phyloP scores from a whole-genome alignment of 2,888 invertebrate species.

The Nomada flava region DNA sequence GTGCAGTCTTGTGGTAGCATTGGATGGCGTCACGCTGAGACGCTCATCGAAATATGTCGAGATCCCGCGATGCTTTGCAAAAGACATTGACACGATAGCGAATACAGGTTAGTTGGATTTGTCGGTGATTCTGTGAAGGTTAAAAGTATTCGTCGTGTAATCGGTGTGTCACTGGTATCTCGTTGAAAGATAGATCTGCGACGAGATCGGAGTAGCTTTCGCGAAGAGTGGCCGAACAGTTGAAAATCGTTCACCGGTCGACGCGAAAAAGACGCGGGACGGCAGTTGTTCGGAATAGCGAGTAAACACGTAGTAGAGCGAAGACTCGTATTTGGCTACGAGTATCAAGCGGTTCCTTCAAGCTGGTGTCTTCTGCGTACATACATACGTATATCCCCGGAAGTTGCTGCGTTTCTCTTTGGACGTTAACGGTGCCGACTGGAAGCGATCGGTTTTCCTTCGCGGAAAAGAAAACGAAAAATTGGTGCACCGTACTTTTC shows the following conservation, averaged over 20 bases:
- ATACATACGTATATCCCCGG: neutral
- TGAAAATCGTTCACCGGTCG: conserved; percentile 9
- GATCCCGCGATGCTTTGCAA: neutral
- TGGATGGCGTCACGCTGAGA: neutral
- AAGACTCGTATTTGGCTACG: conserved; percentile 71
- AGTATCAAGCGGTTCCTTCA: conserved; percentile 55
- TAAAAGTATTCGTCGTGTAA: too few relatives aligned
- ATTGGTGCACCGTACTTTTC: conserved; percentile 19
- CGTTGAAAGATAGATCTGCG: neutral
- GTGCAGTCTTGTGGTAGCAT: neutral
- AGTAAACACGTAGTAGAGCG: conserved; percentile 62
- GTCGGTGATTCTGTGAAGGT: neutral
- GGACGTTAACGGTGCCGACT: conserved; percentile 5
- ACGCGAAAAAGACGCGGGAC: conserved; percentile 8
- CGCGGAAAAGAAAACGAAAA: conserved; percentile 14
- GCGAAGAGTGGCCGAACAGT: conserved; percentile 25
- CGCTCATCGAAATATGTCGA: neutral
- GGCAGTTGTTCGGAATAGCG: conserved; percentile 50
- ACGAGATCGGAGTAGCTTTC: neutral
- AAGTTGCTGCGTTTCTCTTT: neutral
- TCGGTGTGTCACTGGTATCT: neutral
- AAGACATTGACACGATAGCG: neutral
- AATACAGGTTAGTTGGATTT: neutral
- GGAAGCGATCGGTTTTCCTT: conserved; percentile 26
- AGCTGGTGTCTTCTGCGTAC: neutral